Evolutionary conservation across 2,113 vertebrate species (phyloP).

Genomic region (Isichthys henryi): DNA sequence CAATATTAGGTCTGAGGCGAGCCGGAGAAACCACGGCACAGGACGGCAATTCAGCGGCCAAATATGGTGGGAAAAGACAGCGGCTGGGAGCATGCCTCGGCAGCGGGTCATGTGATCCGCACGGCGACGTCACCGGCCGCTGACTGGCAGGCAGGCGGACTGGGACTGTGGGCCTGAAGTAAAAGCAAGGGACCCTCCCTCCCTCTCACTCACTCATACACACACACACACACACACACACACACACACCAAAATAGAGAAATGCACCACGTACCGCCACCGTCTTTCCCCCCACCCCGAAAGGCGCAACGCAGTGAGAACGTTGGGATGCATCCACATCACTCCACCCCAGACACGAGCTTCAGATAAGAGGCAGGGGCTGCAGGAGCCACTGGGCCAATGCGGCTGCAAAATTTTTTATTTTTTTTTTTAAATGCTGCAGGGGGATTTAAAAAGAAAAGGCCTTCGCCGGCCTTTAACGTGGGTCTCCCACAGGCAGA

Average conservation of each 20-base stretch:
- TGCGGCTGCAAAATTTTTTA: too few species aligned
- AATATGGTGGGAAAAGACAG: conserved; percentile 18
- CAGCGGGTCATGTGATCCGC: not conserved
- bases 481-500: not conserved
- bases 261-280: not conserved
- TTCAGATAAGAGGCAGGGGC: not conserved
- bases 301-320: not conserved
- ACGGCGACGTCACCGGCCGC: not conserved
- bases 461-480: not conserved
- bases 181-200: not conserved
- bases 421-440: too few species aligned
- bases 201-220: not conserved
- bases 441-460: not conserved
- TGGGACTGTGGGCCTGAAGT: not conserved
- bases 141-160: not conserved
- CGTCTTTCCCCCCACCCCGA: not conserved
- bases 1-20: not conserved
- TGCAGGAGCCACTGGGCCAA: not conserved
- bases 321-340: not conserved
- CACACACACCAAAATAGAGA: not conserved
- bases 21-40: not conserved
- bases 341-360: not conserved
- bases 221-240: not conserved
- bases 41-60: not conserved
- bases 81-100: not conserved